Evolutionary conservation across 2,888 invertebrate species (phyloP).

Genomic region (Thecocarcelia acutangulata): DNA sequence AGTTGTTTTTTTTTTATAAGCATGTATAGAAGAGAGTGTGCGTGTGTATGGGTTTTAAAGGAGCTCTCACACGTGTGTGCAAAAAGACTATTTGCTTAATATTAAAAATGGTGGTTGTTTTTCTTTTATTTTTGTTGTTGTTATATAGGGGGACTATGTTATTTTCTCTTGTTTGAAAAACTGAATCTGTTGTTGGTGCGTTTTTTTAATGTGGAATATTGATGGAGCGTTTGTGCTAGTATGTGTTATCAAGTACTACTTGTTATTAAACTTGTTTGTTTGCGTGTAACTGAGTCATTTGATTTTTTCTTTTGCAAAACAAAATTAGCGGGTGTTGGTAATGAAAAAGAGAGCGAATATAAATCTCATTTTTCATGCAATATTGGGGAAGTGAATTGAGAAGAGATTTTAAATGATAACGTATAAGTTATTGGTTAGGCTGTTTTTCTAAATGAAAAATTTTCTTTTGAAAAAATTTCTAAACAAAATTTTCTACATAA

Average conservation of each 20-base stretch:
- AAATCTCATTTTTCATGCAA: neutral
- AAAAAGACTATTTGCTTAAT: slow-evolving; percentile 1
- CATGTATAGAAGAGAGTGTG: neutral
- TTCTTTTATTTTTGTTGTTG: slow-evolving; percentile 18
- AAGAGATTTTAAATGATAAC: slow-evolving; percentile 1
- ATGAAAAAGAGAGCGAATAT: slow-evolving; percentile 10
- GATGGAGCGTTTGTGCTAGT: neutral
- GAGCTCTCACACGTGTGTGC: slow-evolving; percentile 53
- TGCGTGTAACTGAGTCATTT: slow-evolving; percentile 44
- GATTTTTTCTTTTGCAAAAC: slow-evolving; percentile 7
- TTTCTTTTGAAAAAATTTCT: too few relatives aligned
- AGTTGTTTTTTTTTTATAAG: neutral
- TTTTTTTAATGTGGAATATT: neutral
- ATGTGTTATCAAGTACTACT: neutral
- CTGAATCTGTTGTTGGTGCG: slow-evolving; percentile 21
- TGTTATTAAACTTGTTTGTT: slow-evolving; percentile 34
- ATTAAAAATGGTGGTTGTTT: slow-evolving; percentile 46
- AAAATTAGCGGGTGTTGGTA: slow-evolving; percentile 51
- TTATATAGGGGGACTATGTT: neutral
- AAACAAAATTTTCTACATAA: too few relatives aligned
- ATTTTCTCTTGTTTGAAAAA: slow-evolving; percentile 15
- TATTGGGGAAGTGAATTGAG: neutral
- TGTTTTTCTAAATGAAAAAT: too few relatives aligned
- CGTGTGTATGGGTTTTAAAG: slow-evolving; percentile 19
- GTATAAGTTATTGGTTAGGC: neutral